Base-by-base conservation (phyloP, 2,888 invertebrate genomes). In the Hemistola chrysoprasaria region DNA sequence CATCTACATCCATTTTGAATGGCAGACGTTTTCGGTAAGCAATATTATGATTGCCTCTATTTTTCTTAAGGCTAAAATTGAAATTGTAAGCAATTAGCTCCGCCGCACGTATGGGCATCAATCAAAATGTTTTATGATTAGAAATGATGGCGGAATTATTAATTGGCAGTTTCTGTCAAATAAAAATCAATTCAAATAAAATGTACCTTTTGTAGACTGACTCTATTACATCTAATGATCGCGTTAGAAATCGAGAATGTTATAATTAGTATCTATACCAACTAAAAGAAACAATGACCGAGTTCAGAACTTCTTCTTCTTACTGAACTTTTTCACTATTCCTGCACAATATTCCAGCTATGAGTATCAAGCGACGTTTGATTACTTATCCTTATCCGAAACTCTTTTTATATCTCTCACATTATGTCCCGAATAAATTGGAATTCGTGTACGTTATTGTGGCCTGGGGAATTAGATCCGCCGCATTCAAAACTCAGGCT, bases 381-480 rank as follows among this genome's bases (percentile, higher is more conserved):
- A 77, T 77, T 73, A 73, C 67, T 66, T 62, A 56, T 69, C 69
- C 65, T 62, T 62, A 43, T 43, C 53, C 9, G 47, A 40, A 60
- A 54, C 59, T 65, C 63, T 70, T 74, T 79, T 74, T 72, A 72
- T 66, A 64, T 67, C 61, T 58, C 55, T 42, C 62, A 53, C 68
- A 66, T 69, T 71, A 70, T 75, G 70, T 74, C 65, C 69, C 69
- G 58, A 69, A 70, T 74, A 78, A 82, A 82, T 81, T 84, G 80
- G 78, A 81, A 75, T 75, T 66, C 71, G 63, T 74, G 71, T 75
- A 71, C 66, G 67, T 79, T 81, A 86, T 86, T 85, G 78, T 74
- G 75, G 75, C 65, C 67, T 55, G 55, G 82, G 85, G 86, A 87
- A 86, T 88, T 85, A 86, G 85, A 88, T 81, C 83, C 78, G 68